Evolutionary conservation across 2,113 vertebrate genomes (phyloP), one percentile per base, ranked within the genome.

Genomic region (Sigmodon hispidus): DNA sequence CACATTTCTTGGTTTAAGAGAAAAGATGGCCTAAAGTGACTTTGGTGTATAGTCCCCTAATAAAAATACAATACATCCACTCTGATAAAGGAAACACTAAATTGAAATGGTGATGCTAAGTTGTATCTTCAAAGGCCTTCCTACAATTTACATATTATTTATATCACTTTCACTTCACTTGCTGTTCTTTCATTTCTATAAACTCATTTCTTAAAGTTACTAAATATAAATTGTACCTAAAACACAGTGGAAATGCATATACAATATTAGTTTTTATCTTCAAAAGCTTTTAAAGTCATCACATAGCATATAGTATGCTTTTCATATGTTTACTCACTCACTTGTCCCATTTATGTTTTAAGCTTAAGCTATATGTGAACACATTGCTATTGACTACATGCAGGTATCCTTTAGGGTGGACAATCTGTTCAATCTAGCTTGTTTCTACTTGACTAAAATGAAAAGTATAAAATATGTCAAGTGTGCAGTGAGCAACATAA

Each of bases 281-380:
- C 92, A 48, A 91, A 97, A 98, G 55, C 86, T 96, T 96, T 97
- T 94, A 95, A 96, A 96, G 61, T 90, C 84, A 94, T 92, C 94
- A 96, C 45, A 13, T 85, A 95, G 94, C 96, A 43, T 95, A 76
- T 29, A 26, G n/a, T 89, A 59, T 45, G 73, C 67, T 77, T 95
- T 87, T 80, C 77, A 77, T 61, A 93, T 86, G 43, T 94, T 50
- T 89, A 40, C 73, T 59, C 50, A 80, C 24, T 91, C 73, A 31
- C 73, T 80, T 86, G 52, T 52, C 67, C 17, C 55, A 34, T 57
- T 96, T 96, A 31, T 90, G 6, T 63, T 94, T 96, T 96, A 85
- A 89, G 50, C 1, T 72, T 83, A 96, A 96, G 43, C 24, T 63
- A 17, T 40, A 96, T 13, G 93, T 50, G 63, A 96, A 97, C 77